These are phyloP conservation scores for Melieria crassipennis DNA, from an alignment of 2,888 invertebrate genomes.

Conservation along the genomic window DNA sequence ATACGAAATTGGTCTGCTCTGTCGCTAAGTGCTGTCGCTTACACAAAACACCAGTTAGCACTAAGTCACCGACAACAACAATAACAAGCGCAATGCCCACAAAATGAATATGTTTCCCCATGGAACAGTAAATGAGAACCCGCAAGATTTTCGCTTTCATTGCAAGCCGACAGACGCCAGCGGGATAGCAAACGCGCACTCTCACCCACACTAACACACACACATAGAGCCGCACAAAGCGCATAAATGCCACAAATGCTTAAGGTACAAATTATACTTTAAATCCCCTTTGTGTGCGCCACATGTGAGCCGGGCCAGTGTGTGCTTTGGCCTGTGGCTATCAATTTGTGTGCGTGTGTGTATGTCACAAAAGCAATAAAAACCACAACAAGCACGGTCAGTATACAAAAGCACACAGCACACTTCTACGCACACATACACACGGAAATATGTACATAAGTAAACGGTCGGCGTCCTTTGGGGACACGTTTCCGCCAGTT, in stretches of 20 bases:
- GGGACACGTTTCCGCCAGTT: constrained; percentile 14
- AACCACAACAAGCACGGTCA: background rate
- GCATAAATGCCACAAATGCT: constrained; percentile 20
- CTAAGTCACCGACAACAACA: constrained; percentile 4
- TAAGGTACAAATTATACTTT: constrained; percentile 19
- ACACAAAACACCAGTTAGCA: constrained; percentile 2
- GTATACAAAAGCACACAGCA: too few relatives aligned
- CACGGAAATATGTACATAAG: too few relatives aligned
- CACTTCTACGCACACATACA: too few relatives aligned
- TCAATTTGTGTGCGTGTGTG: background rate
- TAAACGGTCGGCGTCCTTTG: background rate
- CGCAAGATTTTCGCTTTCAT: too few relatives aligned
- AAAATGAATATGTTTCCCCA: constrained; percentile 32
- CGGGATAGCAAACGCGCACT: too few relatives aligned
- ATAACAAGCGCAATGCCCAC: constrained; percentile 4
- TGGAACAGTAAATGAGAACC: constrained; percentile 18
- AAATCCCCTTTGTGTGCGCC: constrained; percentile 7
- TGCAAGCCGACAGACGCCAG: too few relatives aligned
- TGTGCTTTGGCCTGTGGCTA: too few relatives aligned
- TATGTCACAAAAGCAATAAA: constrained; percentile 13
- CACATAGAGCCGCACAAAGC: background rate
- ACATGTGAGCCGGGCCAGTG: background rate
- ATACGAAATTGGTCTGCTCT: background rate
- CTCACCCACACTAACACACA: background rate
- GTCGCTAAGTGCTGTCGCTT: background rate